Base-by-base conservation (phyloP, 2,113 vertebrate species). In the Cheirogaleus medius region DNA sequence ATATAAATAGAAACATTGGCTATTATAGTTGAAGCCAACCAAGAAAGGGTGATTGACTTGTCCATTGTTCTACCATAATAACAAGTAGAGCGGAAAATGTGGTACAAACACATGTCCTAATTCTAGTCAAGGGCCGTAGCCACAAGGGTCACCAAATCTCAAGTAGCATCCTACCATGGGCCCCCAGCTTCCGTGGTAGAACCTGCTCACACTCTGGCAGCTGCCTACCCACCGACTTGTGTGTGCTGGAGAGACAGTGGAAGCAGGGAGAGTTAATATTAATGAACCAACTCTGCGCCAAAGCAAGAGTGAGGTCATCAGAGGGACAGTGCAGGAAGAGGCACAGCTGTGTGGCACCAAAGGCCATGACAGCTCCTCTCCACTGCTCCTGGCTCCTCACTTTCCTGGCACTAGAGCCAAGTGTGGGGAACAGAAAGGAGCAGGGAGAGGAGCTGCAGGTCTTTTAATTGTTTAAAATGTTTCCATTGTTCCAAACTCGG, bases 401-500 rank as follows among this genome's bases (percentile, higher is more conserved):
- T 94, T 37, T 84, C 80, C 97, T 96, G 97, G 91, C 95, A 95
- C 73, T 56, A 20, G 58, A 52, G 83, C 76, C 6, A 17, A 80
- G 14, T 49, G 64, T 84, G 39, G 91, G 78, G 82, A 88, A 29
- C 63, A 74, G 80, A 96, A 60, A 92, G 87, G 0, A 14, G 0
- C 77, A 37, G 81, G 90, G 91, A 93, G 76, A n/a, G 76, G 95
- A 97, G 97, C 80, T n/a, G 34, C 23, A 37, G 92, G 87, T 94
- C 96, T 97, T 95, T 95, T 63, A 90, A 97, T 97, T 91, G 98
- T 98, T 98, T 74, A 20, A 47, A 98, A 97, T 96, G 84, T 87
- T 97, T 92, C 95, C 97, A 93, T 97, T 98, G 98, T 97, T 98
- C 93, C 95, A 93, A 91, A 97, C 97, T 97, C 96, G 96, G 93